These are phyloP conservation scores for Potorous gilbertii DNA, from an alignment of 2,797 vertebrate species.

Conservation along the genomic window DNA sequence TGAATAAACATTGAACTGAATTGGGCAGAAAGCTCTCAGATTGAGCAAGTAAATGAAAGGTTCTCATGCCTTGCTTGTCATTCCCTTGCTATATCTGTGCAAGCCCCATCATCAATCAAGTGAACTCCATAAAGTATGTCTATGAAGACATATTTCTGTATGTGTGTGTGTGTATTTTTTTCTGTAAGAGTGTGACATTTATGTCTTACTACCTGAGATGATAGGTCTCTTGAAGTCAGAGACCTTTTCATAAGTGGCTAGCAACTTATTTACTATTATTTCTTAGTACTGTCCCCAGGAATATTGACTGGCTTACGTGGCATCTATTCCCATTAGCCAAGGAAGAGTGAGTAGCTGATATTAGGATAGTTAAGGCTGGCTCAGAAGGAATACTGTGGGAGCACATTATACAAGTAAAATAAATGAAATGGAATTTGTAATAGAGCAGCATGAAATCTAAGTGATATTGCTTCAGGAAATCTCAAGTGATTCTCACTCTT, in stretches of 20 bases:
- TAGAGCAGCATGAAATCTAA: slow-evolving; percentile 41
- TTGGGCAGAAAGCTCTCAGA: neutral
- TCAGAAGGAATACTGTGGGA: neutral
- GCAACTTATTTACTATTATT: neutral
- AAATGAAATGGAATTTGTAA: slow-evolving; percentile 47
- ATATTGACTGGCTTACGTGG: neutral
- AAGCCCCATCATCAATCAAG: neutral
- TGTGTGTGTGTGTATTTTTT: neutral
- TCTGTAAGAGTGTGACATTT: neutral
- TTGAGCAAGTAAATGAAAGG: neutral
- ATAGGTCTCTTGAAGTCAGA: neutral
- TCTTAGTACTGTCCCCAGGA: neutral
- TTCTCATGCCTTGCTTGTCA: neutral
- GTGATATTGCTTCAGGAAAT: slow-evolving; percentile 42
- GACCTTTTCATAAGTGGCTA: neutral
- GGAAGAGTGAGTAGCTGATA: neutral
- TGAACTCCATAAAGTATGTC: neutral
- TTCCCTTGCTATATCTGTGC: neutral
- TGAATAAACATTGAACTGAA: neutral
- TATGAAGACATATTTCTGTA: neutral
- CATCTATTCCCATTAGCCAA: neutral
- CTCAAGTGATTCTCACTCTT: slow-evolving; percentile 49
- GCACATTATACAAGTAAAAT: neutral
- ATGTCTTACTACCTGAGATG: neutral
- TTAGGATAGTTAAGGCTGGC: neutral